These are phyloP conservation scores for Oophaga sylvatica DNA, from an alignment of 2,797 vertebrate species.

Conservation along the genomic window DNA sequence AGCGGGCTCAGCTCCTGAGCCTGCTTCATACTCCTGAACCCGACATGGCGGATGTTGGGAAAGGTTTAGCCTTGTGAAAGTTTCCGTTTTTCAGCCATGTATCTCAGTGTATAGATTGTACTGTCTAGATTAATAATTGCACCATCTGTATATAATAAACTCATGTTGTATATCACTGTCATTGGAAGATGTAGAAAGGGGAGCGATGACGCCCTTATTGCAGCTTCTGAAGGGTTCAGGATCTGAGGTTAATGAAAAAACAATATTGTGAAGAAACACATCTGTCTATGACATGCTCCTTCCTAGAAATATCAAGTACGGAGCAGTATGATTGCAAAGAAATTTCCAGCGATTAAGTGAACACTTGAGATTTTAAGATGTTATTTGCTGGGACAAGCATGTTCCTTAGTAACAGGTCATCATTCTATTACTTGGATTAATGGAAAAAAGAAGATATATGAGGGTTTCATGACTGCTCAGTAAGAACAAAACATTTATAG, in stretches of 20 bases:
- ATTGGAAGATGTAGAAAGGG: not conserved
- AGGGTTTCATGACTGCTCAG: not conserved
- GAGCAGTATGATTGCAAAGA: constrained; percentile 13
- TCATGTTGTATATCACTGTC: not conserved
- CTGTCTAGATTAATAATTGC: too few relatives aligned
- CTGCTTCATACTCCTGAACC: too few relatives aligned
- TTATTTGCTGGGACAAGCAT: constrained; percentile 11
- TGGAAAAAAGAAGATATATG: not conserved
- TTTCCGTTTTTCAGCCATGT: too few relatives aligned
- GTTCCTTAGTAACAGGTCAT: constrained; percentile 4
- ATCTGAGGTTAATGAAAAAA: not conserved
- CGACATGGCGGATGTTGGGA: too few relatives aligned
- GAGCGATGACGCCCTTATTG: not conserved
- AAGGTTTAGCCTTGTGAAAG: too few relatives aligned
- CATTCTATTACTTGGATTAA: not conserved
- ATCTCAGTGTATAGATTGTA: too few relatives aligned
- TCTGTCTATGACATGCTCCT: not conserved
- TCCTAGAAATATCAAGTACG: constrained; percentile 19
- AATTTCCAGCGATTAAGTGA: not conserved
- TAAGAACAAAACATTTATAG: not conserved
- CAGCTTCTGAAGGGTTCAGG: not conserved
- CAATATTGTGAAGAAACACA: not conserved
- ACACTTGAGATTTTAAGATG: constrained; percentile 22
- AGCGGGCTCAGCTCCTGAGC: too few relatives aligned
- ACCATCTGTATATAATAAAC: not conserved